phyloP scores from a whole-genome alignment of 2,888 invertebrate species.

The Volucella zonaria region DNA sequence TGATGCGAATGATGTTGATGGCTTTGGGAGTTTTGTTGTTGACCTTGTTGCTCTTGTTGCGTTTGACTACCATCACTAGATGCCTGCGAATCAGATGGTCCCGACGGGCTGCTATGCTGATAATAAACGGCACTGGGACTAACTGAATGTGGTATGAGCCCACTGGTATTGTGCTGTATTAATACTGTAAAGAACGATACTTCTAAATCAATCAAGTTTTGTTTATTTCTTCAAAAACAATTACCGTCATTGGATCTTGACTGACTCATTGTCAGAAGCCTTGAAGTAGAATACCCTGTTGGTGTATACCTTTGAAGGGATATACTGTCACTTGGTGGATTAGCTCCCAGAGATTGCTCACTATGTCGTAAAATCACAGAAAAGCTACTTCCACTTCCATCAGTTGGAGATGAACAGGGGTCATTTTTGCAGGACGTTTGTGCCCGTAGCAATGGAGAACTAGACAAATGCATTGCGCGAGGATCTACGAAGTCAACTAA shows the following conservation, averaged over 20 bases:
- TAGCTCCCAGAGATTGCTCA: slow-evolving; percentile 77
- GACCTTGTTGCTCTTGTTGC: slow-evolving; percentile 74
- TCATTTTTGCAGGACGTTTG: slow-evolving; percentile 79
- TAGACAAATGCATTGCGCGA: slow-evolving; percentile 80
- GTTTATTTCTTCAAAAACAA: not conserved
- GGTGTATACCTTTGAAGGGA: slow-evolving; percentile 81
- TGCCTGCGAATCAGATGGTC: slow-evolving; percentile 73
- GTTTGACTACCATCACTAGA: slow-evolving; percentile 75
- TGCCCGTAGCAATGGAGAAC: slow-evolving; percentile 79
- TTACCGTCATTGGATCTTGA: slow-evolving; percentile 80
- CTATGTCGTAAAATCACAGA: slow-evolving; percentile 81
- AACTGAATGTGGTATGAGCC: slow-evolving; percentile 83
- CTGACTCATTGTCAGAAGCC: slow-evolving; percentile 78
- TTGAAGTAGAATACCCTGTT: slow-evolving; percentile 76
- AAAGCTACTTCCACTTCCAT: slow-evolving; percentile 77
- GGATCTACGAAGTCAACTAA: slow-evolving; percentile 82
- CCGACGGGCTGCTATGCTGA: slow-evolving; percentile 80
- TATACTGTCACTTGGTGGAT: slow-evolving; percentile 75
- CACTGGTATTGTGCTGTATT: slow-evolving; percentile 83
- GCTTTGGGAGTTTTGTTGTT: slow-evolving; percentile 69
- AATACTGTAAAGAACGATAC: slow-evolving; percentile 73
- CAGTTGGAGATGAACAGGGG: slow-evolving; percentile 79
- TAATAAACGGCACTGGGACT: slow-evolving; percentile 85
- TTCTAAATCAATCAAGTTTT: slow-evolving; percentile 7
- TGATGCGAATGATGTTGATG: slow-evolving; percentile 74